These are phyloP conservation scores for Zaprionus obscuricornis DNA, from an alignment of 2,888 invertebrate species.

Conservation along the genomic window DNA sequence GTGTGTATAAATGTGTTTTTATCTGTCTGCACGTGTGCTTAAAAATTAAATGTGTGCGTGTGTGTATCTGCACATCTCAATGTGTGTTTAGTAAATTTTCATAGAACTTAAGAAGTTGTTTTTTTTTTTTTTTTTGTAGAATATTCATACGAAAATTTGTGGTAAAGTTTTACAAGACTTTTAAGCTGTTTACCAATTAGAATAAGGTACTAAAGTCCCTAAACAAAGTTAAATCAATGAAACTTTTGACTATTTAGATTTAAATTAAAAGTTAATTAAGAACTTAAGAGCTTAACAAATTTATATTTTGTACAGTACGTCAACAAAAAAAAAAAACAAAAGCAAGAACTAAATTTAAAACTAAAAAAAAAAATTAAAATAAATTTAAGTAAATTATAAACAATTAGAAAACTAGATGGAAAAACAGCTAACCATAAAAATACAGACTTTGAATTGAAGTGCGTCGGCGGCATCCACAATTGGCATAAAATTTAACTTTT, in stretches of 20 bases:
- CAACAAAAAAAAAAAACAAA: constrained; percentile 35
- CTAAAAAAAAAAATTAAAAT: not conserved
- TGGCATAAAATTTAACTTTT: constrained; percentile 28
- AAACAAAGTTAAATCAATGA: constrained; percentile 27
- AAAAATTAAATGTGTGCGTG: not conserved
- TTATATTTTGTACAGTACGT: constrained; percentile 12
- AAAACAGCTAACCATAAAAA: constrained; percentile 28
- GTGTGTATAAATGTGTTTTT: too few relatives aligned
- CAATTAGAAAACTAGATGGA: constrained; percentile 6
- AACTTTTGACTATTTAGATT: not conserved
- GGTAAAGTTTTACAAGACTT: constrained; percentile 22
- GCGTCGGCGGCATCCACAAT: constrained; percentile 13
- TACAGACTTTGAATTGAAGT: constrained; percentile 56
- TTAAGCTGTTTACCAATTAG: constrained; percentile 34
- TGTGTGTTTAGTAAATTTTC: constrained; percentile 28
- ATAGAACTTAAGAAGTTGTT: constrained; percentile 2
- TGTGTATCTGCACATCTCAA: too few relatives aligned
- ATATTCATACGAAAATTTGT: not conserved
- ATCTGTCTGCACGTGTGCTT: constrained; percentile 4
- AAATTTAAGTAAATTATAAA: too few relatives aligned
- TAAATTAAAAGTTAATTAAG: constrained; percentile 5
- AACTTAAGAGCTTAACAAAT: constrained; percentile 8
- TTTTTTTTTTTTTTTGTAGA: not conserved
- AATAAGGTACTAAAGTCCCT: not conserved
- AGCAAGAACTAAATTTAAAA: not conserved